phyloP scores from a whole-genome alignment of 2,113 vertebrate genomes.

The Alaudala cheleensis region DNA sequence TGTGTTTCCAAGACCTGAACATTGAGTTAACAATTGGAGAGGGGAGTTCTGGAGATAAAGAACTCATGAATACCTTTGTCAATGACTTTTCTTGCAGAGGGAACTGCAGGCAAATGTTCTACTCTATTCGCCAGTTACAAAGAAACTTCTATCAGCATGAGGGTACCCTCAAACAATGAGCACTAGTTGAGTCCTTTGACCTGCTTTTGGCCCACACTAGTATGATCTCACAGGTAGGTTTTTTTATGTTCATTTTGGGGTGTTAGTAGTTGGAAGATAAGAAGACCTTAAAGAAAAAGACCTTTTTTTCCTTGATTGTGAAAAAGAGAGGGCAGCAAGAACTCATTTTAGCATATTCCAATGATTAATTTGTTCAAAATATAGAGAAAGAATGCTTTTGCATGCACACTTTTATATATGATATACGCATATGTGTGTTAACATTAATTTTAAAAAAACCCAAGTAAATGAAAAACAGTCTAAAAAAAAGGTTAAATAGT shows the following conservation, averaged over 20 bases:
- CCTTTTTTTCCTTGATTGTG: not conserved
- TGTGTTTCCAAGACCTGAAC: conserved; percentile 49
- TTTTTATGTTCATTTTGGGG: not conserved
- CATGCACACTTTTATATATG: not conserved
- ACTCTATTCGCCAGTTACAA: not conserved
- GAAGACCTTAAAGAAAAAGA: not conserved
- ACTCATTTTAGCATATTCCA: not conserved
- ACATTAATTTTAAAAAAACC: not conserved
- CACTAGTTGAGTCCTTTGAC: conserved; percentile 1
- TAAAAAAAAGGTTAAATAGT: not conserved
- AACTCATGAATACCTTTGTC: conserved; percentile 42
- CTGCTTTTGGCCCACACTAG: conserved; percentile 14
- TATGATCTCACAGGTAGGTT: not conserved
- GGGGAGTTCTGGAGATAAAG: conserved; percentile 21
- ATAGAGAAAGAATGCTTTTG: not conserved
- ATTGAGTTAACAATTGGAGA: conserved; percentile 48
- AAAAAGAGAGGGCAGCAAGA: not conserved
- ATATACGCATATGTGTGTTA: fast-evolving
- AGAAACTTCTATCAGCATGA: not conserved
- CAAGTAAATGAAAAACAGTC: not conserved
- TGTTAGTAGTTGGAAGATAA: not conserved
- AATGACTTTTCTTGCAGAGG: conserved; percentile 7
- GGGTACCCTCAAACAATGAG: not conserved
- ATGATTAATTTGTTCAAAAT: not conserved
- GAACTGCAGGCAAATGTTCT: conserved; percentile 8